Evolutionary conservation across 2,888 invertebrate species (phyloP).

Genomic region (Melieria crassipennis): DNA sequence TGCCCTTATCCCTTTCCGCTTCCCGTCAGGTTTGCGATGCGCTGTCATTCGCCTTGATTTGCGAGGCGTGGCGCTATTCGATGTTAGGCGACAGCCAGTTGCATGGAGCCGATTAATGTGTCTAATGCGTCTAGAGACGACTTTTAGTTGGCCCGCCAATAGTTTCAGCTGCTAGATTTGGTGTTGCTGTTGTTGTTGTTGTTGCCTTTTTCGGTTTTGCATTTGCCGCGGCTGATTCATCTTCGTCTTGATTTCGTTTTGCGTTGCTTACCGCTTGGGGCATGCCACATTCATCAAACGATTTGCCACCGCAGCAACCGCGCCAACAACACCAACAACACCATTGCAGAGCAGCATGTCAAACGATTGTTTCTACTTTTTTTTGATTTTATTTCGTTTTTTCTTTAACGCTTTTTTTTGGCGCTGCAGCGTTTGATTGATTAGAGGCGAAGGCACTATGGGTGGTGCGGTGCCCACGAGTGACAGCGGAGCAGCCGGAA

Average conservation of each 20-base stretch:
- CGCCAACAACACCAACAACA: neutral
- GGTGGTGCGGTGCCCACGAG: slow-evolving; percentile 1
- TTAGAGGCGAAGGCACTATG: slow-evolving; percentile 49
- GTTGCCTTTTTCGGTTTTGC: neutral
- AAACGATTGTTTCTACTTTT: slow-evolving; percentile 49
- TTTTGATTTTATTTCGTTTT: slow-evolving; percentile 32
- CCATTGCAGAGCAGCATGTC: slow-evolving; percentile 3
- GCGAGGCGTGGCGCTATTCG: neutral
- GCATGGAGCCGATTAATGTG: slow-evolving; percentile 56
- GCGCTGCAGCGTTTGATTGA: slow-evolving; percentile 51
- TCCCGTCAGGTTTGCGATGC: no score
- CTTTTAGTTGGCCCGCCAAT: no score
- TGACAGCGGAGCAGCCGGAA: neutral
- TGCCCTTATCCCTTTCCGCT: no score
- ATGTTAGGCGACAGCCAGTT: slow-evolving; percentile 45
- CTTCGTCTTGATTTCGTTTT: neutral
- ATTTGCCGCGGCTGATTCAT: slow-evolving; percentile 26
- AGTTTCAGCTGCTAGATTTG: no score
- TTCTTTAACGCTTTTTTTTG: slow-evolving; percentile 5
- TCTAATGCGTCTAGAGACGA: no score
- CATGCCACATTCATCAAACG: slow-evolving; percentile 55
- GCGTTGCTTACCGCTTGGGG: slow-evolving; percentile 14
- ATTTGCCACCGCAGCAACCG: slow-evolving; percentile 29
- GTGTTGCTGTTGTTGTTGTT: slow-evolving; percentile 1
- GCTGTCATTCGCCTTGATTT: slow-evolving; percentile 21